Conservation (phyloP, 2,113 vertebrate species). For the Labeo catla region DNA sequence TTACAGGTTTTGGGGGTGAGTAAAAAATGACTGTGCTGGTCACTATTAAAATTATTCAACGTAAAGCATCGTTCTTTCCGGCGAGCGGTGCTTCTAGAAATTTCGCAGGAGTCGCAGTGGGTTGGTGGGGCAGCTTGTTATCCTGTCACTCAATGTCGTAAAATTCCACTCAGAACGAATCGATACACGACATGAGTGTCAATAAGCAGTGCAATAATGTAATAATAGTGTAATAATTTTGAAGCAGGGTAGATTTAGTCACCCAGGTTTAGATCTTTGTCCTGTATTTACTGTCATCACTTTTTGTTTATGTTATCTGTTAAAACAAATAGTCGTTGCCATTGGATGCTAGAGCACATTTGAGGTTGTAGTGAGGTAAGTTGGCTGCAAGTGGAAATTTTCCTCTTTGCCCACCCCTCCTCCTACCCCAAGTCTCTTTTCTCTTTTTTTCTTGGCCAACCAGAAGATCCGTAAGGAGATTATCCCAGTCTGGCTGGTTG, state of each 20-base stretch:
- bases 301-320: not conserved
- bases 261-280: not conserved
- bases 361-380: not conserved
- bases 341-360: not conserved
- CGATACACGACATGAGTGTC: not conserved
- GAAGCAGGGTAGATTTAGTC: not conserved
- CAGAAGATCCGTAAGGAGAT: slow-evolving; percentile 10
- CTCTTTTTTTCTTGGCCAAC: slow-evolving; percentile 3
- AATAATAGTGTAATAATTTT: not conserved
- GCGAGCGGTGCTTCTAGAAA: not conserved
- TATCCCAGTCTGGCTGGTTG: not conserved
- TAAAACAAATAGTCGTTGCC: not conserved
- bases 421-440: not conserved
- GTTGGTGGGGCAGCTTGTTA: not conserved
- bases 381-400: slow-evolving; percentile 21
- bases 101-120: not conserved
- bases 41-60: not conserved
- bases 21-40: not conserved
- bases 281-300: not conserved
- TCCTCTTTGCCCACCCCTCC: not conserved
- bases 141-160: not conserved
- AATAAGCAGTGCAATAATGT: not conserved
- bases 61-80: not conserved
- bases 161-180: slow-evolving; percentile 26
- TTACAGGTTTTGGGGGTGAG: not conserved